Base-by-base conservation (phyloP, 2,797 vertebrate genomes). In the Agapornis canus region DNA sequence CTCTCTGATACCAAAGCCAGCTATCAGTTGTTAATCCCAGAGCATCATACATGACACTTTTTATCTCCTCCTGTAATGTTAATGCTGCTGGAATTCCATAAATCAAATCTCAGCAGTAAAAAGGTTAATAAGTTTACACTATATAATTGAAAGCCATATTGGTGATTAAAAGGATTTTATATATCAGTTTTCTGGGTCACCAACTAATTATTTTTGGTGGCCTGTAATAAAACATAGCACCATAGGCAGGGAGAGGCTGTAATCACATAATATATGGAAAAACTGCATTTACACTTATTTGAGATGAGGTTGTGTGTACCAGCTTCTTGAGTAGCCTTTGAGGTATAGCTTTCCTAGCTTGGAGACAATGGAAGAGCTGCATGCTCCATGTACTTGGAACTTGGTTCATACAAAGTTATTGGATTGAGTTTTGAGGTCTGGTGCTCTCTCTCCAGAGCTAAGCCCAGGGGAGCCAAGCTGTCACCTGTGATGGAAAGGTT, bases 131-230 rank as follows among this genome's bases (percentile, higher is more conserved):
- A 98, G 97, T 98, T 98, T 98, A 98, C 40, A 81, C 95, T 96
- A 91, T 94, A 93, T 98, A 98, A 98, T 98, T 98, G 98, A 98
- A 98, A 98, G 97, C 97, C 97, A 96, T 98, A 97, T 97, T 98
- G 97, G 97, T 98, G 97, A 98, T 98, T 98, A 98, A 98, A 98
- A 98, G 94, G 96, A 97, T 98, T 98, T 98, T 98, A 98, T 97
- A 96, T 97, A 97, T 98, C 97, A 95, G 97, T 97, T 98, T 98
- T 98, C 97, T 97, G 97, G 98, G 98, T 98, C 97, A 98, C 95
- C 95, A 97, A 87, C 97, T 98, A 98, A 98, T 98, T 98, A 98
- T 98, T 98, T 98, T 97, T 97, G 95, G 95, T 97, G 97, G 95
- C 96, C 85, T 40, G 97, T 96, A 94, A 97, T 98, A 97, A 98